A percentile compares a stretch with the other conserved stretches of the same genome.
Conservation (phyloP, 2,113 vertebrate species). For the Electrona antarctica region DNA sequence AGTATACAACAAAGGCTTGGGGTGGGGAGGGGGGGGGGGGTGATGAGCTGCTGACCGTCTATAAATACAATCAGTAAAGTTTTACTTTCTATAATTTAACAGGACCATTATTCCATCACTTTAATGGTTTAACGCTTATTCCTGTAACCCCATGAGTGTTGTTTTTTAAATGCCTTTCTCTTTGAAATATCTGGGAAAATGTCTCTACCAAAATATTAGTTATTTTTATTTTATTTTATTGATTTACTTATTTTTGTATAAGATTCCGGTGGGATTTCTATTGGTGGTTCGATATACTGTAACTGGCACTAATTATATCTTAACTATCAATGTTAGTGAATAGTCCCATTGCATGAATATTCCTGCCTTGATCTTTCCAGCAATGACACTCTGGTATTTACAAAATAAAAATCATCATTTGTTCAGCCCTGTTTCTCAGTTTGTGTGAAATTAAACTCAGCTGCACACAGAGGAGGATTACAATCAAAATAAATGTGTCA, state of each 20-base stretch:
- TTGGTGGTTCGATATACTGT: not conserved
- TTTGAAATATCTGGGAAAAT: not conserved
- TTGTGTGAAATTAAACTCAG: not conserved
- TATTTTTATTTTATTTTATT: no score
- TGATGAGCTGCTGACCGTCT: no score
- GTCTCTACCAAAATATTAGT: not conserved
- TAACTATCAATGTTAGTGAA: not conserved
- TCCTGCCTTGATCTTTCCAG: constrained; percentile 16
- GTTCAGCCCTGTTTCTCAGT: not conserved
- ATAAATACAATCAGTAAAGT: no score
- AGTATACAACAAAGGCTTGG: no score
- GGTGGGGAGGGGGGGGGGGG: no score
- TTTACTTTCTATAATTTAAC: no score
- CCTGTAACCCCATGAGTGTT: not conserved
- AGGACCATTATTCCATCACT: no score
- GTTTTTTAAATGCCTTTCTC: not conserved
- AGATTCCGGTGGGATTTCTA: not conserved
- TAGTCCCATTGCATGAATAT: constrained; percentile 18
- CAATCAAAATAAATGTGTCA: no score
- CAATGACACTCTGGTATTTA: not conserved
- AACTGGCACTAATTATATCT: constrained; percentile 1
- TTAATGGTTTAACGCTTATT: not conserved
- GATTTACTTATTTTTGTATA: not conserved
- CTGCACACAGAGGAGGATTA: not conserved
- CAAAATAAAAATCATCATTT: not conserved